phyloP scores from a whole-genome alignment of 2,888 invertebrate species.

The Drosophila greeni region DNA sequence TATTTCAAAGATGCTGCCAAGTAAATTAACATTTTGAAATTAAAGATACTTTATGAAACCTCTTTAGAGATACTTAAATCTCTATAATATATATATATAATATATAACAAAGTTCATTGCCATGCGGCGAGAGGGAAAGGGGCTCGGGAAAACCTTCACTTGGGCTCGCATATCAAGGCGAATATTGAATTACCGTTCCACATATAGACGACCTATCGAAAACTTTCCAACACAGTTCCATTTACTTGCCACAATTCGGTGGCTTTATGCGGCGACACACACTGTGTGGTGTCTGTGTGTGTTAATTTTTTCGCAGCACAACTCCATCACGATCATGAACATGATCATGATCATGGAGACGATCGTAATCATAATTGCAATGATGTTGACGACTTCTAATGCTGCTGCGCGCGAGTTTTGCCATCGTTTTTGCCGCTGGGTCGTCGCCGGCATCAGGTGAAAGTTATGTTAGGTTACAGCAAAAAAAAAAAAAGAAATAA shows the following conservation, averaged over 20 bases:
- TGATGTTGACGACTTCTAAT: conserved; percentile 62
- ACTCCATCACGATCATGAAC: conserved; percentile 27
- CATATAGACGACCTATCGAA: conserved; percentile 26
- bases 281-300: conserved; percentile 20
- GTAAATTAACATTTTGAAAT: not conserved
- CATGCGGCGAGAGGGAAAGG: conserved; percentile 10
- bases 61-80: too few species aligned
- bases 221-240: conserved; percentile 47
- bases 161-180: conserved; percentile 25
- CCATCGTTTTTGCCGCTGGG: conserved; percentile 39
- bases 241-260: conserved; percentile 45
- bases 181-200: conserved; percentile 35
- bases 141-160: conserved; percentile 40
- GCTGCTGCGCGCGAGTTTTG: conserved; percentile 46
- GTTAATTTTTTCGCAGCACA: conserved; percentile 37
- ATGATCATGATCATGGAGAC: conserved; percentile 30
- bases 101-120: conserved; percentile 27
- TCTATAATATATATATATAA: not conserved
- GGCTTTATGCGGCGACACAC: conserved; percentile 35
- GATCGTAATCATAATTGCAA: conserved; percentile 25
- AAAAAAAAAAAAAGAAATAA: conserved; percentile 9
- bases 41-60: too few species aligned
- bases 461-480: conserved; percentile 36
- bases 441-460: conserved; percentile 46
- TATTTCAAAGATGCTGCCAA: not conserved